phyloP scores from a whole-genome alignment of 2,113 vertebrate species.

The Dipodomys stephensi region DNA sequence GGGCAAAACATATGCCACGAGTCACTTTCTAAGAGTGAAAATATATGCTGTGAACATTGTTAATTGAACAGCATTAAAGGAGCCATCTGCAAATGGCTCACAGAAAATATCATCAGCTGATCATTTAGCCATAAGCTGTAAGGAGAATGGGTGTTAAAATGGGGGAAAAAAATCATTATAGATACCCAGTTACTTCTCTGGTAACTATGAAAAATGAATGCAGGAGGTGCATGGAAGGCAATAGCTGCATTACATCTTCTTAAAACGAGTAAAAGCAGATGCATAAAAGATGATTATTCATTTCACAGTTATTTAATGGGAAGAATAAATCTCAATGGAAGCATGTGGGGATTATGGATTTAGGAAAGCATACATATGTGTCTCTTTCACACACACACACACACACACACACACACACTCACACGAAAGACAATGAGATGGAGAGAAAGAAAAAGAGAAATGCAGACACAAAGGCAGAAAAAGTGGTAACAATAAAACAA shows the following conservation, averaged over 20 bases:
- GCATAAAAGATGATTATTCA: background rate
- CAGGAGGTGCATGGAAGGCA: background rate
- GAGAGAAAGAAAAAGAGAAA: background rate
- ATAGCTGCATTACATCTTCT: background rate
- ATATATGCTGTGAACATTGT: background rate
- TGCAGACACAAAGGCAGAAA: background rate
- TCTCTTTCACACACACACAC: too few species aligned
- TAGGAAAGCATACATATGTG: background rate
- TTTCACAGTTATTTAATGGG: slow-evolving; percentile 13
- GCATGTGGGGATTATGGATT: background rate
- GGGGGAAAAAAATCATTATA: background rate
- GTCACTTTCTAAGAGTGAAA: slow-evolving; percentile 34
- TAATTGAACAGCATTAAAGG: slow-evolving; percentile 50
- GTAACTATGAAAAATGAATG: background rate
- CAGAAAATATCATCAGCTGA: slow-evolving; percentile 16
- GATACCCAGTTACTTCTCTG: slow-evolving; percentile 34
- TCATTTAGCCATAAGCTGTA: slow-evolving; percentile 49
- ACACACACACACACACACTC: too few species aligned
- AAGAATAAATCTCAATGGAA: background rate
- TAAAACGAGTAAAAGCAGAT: background rate
- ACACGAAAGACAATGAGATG: background rate
- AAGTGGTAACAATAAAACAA: background rate
- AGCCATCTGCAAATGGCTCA: slow-evolving; percentile 62
- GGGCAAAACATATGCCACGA: slow-evolving; percentile 42
- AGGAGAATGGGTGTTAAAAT: slow-evolving; percentile 46